Conservation (phyloP, 92 coral and sea anemone species). For the Bergia sp. region DNA sequence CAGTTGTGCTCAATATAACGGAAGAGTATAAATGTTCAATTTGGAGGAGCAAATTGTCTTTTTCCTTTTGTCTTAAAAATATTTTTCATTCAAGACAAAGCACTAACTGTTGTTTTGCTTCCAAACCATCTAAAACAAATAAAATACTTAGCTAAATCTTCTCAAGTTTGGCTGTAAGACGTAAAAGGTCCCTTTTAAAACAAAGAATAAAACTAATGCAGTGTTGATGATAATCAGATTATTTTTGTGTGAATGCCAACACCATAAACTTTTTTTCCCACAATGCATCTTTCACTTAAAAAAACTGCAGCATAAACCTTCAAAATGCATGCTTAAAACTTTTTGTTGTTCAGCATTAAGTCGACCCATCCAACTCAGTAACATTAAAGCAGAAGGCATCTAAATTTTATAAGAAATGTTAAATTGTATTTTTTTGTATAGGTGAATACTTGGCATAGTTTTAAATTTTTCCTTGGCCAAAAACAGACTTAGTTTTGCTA, state of each 20-base stretch:
- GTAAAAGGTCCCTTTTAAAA: neutral
- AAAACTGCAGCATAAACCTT: neutral
- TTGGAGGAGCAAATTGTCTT: too few species aligned
- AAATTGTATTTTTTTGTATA: conserved; percentile 25
- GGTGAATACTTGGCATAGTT: conserved; percentile 4
- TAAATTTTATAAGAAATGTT: conserved; percentile 11
- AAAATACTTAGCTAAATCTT: neutral
- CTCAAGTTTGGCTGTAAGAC: neutral
- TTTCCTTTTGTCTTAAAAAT: too few species aligned
- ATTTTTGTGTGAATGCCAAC: neutral
- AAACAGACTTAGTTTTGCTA: conserved; percentile 32
- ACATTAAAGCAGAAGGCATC: conserved; percentile 15
- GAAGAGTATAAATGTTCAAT: too few species aligned
- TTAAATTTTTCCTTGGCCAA: conserved; percentile 42
- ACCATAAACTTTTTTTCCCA: neutral
- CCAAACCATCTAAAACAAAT: neutral
- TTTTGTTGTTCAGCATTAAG: neutral
- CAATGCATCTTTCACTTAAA: neutral
- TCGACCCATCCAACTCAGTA: neutral
- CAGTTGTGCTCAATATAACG: neutral
- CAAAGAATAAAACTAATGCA: neutral
- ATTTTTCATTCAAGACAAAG: too few species aligned
- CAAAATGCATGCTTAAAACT: neutral
- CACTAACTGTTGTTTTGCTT: neutral
- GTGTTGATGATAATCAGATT: too few species aligned